Conservation (phyloP, 2,113 vertebrate species). For the Orcinus orca region DNA sequence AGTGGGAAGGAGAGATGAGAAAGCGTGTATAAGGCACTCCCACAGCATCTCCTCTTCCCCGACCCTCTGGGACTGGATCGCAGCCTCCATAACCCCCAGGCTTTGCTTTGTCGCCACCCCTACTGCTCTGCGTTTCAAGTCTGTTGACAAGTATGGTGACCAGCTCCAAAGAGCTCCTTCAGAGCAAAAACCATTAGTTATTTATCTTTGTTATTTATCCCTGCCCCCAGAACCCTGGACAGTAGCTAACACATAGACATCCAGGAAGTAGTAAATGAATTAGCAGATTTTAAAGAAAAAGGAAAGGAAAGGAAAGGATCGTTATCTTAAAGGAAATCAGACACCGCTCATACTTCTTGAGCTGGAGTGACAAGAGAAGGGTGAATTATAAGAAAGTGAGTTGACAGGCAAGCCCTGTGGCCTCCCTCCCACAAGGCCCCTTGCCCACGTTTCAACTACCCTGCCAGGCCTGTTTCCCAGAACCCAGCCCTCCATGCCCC, state of each 20-base stretch:
- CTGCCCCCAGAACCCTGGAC: no score
- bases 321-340: conserved; percentile 2
- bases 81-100: not conserved
- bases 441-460: not conserved
- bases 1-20: not conserved
- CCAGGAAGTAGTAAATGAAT: not conserved
- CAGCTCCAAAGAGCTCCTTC: not conserved
- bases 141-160: not conserved
- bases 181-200: not conserved
- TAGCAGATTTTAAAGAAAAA: not conserved
- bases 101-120: not conserved
- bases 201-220: not conserved
- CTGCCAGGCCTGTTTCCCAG: not conserved
- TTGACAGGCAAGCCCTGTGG: not conserved
- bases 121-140: not conserved
- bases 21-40: not conserved
- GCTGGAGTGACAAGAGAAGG: not conserved
- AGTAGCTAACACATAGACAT: not conserved
- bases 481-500: not conserved
- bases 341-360: not conserved
- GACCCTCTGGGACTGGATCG: not conserved
- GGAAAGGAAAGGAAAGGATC: not conserved
- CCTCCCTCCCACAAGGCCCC: not conserved
- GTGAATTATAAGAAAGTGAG: not conserved
- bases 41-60: not conserved